Evolutionary conservation across 2,888 invertebrate genomes (phyloP).

Genomic region (Branchipolynoe longqiensis): DNA sequence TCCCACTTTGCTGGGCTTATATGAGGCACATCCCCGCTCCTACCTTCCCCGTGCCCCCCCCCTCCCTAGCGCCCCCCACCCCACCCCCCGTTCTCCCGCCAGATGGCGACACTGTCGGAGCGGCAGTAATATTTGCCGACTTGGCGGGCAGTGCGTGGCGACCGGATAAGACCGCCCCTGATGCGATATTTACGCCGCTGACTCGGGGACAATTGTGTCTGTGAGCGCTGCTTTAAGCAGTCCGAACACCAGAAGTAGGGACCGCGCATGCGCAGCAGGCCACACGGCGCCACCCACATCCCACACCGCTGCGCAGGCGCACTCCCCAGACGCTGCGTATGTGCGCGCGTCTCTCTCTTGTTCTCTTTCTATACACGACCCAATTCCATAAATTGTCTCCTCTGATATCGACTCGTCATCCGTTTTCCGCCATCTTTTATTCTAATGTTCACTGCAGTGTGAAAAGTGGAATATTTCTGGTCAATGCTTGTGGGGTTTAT

Average conservation of each 20-base stretch:
- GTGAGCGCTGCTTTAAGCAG: not conserved
- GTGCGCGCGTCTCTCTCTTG: not conserved
- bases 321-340: no score
- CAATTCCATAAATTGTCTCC: no score
- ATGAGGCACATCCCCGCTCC: no score
- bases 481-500: no score
- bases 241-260: not conserved
- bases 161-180: slow-evolving; percentile 15
- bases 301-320: not conserved
- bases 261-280: no score
- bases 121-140: not conserved
- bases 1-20: no score
- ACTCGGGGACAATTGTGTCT: not conserved
- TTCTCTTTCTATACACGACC: no score
- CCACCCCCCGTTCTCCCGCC: no score
- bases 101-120: not conserved
- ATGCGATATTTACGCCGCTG: slow-evolving; percentile 38
- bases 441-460: no score
- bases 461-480: no score
- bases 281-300: not conserved
- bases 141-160: not conserved
- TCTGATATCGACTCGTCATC: no score
- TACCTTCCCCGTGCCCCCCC: not conserved
- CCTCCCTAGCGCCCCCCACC: not conserved
- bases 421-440: no score